Evolutionary conservation across 2,888 invertebrate species (phyloP), one percentile per base, ranked within the genome.

Genomic region (Pycnomerus fuliginosus): DNA sequence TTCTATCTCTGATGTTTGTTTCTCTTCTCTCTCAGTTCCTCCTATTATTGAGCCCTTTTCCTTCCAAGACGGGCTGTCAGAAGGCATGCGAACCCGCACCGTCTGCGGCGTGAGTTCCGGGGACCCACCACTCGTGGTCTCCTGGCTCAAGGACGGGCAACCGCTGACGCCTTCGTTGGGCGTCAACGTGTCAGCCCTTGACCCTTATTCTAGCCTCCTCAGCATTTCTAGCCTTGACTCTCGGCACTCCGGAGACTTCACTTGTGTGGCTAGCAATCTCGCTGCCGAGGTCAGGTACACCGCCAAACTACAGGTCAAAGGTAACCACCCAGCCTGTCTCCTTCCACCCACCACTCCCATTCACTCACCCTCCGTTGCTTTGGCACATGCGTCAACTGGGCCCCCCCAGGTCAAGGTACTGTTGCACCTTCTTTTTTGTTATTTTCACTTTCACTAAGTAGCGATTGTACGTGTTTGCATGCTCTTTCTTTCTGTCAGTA

Each of bases 21-120:
- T 78, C 75, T 71, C 66, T 70, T 67, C 65, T 70, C 67, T 70
- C 68, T 69, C 83, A 87, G 87, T 87, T 80, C 87, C 87, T 76
- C 87, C 87, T 76, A 84, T 84, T 78, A 86, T 87, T 80, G 85
- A 85, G 80, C 85, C 87, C 76, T 87, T 87, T 82, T 80, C 80
- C 78, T 87, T 87, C 78, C 84, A 85, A 82, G 86, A 85, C 76
- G 85, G 85, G 73, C 81, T 87, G 71, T 82, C 84, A 71, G 85
- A 87, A 77, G 85, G 85, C 75, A 85, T 85, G 84, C 81, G 86
- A 72, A 87, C 87, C 60, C 82, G 86, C 73, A 84, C 85, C 70
- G 83, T 87, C 70, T 87, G 87, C 76, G 85, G 86, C 70, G 85
- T 87, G 68, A 84, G 84, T 72, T 80, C 82, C 66, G 87, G 90